A percentile compares a stretch with the other conserved stretches of the same genome.
These are phyloP conservation scores for Contarinia nasturtii DNA, from an alignment of 1,140 invertebrate genomes.

Conservation along the genomic window DNA sequence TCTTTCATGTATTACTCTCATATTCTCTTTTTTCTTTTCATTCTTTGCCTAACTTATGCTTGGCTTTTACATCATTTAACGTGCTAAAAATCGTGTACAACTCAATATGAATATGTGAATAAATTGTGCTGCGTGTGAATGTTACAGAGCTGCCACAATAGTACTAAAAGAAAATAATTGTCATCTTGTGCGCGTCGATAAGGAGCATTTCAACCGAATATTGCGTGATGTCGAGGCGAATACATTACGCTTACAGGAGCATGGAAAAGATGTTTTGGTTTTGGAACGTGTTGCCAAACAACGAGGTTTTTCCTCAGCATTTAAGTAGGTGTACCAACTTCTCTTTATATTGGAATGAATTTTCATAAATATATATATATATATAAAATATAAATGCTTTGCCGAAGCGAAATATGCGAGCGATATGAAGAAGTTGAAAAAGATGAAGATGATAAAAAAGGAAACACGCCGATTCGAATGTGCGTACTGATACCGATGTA, in stretches of 20 bases:
- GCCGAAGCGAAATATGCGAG: too few species aligned
- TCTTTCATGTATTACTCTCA: too few species aligned
- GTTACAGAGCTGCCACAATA: conserved; percentile 59
- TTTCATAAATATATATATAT: too few species aligned
- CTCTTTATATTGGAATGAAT: not conserved
- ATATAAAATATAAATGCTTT: too few species aligned
- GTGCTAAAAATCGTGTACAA: too few species aligned
- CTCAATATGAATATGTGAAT: not conserved
- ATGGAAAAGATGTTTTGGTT: conserved; percentile 69
- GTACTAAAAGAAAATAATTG: conserved; percentile 66
- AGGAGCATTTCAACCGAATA: conserved; percentile 74
- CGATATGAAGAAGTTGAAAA: too few species aligned
- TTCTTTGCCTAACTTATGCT: too few species aligned
- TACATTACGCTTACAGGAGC: conserved; percentile 70
- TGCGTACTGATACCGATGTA: too few species aligned
- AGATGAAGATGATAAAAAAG: too few species aligned
- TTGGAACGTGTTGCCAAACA: conserved; percentile 48
- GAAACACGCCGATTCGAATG: too few species aligned
- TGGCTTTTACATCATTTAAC: too few species aligned
- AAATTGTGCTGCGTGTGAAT: not conserved
- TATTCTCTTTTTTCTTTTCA: too few species aligned
- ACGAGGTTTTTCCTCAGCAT: conserved; percentile 21
- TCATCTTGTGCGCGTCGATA: conserved; percentile 71
- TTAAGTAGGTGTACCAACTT: conserved; percentile 20
- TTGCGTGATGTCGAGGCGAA: conserved; percentile 73